phyloP scores from a whole-genome alignment of 2,797 vertebrate species.

The Spheniscus humboldti region DNA sequence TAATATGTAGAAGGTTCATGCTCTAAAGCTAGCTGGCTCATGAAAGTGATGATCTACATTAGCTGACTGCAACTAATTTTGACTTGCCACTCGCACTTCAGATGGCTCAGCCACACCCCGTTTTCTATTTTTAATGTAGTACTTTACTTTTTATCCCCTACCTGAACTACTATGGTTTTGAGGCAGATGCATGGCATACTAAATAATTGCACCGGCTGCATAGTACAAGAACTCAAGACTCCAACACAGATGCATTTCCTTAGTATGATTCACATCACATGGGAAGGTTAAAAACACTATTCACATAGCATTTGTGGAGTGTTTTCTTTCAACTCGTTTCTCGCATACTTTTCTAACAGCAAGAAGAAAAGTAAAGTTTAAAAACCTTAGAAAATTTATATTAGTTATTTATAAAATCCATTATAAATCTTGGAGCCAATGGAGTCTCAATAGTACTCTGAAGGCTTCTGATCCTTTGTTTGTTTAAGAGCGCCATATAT shows the following conservation, averaged over 20 bases:
- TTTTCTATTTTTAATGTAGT: not conserved
- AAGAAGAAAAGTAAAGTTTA: not conserved
- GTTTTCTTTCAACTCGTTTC: not conserved
- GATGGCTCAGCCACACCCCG: not conserved
- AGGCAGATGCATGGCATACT: not conserved
- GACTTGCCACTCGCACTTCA: constrained; percentile 8
- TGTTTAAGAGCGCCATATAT: not conserved
- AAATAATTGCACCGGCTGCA: not conserved
- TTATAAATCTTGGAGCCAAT: not conserved
- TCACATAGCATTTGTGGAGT: not conserved
- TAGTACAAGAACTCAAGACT: not conserved
- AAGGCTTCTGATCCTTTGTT: not conserved
- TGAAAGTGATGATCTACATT: constrained; percentile 22
- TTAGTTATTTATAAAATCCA: not conserved
- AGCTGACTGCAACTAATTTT: not conserved
- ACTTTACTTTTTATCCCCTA: not conserved
- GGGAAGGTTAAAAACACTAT: not conserved
- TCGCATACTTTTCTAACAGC: not conserved
- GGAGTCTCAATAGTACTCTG: not conserved
- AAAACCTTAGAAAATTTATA: not conserved
- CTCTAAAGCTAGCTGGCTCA: not conserved
- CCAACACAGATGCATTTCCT: not conserved
- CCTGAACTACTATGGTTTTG: not conserved
- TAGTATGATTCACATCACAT: not conserved
- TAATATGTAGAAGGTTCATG: not conserved